Percentiles rank a stretch among this genome's conserved stretches.
These are phyloP conservation scores for Centruroides vittatus DNA, from an alignment of 1,140 invertebrate genomes.

Conservation along the genomic window DNA sequence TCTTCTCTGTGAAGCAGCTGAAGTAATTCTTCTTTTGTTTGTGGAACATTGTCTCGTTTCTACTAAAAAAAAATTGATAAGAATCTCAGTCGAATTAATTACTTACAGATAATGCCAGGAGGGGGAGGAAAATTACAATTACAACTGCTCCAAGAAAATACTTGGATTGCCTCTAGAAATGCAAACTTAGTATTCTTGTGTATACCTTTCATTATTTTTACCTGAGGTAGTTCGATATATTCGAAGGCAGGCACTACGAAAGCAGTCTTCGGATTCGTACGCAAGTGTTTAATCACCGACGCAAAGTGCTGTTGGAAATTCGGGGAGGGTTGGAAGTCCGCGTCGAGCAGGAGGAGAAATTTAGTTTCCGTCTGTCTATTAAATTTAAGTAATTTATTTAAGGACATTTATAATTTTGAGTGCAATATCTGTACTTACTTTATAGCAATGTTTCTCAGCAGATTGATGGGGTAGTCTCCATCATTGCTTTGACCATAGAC, in stretches of 20 bases:
- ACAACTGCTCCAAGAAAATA: too few species aligned
- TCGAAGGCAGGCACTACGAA: constrained; percentile 24
- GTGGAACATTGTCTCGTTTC: constrained; percentile 18
- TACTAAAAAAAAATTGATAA: constrained; percentile 1
- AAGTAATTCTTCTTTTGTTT: constrained; percentile 23
- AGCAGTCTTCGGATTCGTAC: constrained; percentile 8
- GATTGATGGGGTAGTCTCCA: constrained; percentile 22
- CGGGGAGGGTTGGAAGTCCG: constrained; percentile 23
- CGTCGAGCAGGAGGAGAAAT: constrained; percentile 20
- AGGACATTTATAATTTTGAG: too few species aligned
- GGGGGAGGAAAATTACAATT: too few species aligned
- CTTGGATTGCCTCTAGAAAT: too few species aligned
- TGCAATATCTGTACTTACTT: too few species aligned
- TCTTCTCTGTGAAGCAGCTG: constrained; percentile 22
- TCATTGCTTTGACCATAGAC: constrained; percentile 12
- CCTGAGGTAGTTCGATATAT: constrained; percentile 21
- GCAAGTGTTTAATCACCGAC: constrained; percentile 2
- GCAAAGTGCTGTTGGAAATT: constrained; percentile 19
- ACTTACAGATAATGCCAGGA: too few species aligned
- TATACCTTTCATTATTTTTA: background rate
- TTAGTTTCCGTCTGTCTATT: constrained; percentile 17
- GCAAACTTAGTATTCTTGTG: too few species aligned
- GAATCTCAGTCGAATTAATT: too few species aligned
- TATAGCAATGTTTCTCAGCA: constrained; percentile 21
- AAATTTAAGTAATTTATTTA: background rate